phyloP scores from a whole-genome alignment of 1,140 invertebrate species.

The Leguminivora glycinivorella region DNA sequence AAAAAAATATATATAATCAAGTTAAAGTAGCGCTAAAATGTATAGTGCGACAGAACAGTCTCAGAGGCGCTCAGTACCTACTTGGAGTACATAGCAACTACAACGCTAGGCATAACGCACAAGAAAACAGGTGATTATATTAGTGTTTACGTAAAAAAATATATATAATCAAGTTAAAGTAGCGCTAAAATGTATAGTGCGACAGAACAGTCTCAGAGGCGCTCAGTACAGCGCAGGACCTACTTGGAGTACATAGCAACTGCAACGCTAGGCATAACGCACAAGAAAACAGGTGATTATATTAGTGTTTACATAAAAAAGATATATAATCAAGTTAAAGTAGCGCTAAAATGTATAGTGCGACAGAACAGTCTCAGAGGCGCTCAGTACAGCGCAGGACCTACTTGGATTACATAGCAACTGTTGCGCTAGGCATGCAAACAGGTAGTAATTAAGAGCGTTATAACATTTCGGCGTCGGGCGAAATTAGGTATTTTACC shows the following conservation, averaged over 20 bases:
- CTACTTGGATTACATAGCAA: conserved; percentile 44
- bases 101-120: conserved; percentile 17
- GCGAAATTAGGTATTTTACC: no score
- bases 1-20: conserved; percentile 39
- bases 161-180: conserved; percentile 50
- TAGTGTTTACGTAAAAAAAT: neutral
- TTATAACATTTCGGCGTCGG: no score
- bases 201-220: conserved; percentile 36
- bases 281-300: conserved; percentile 11
- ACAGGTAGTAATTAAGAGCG: no score
- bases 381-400: conserved; percentile 34
- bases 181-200: conserved; percentile 54
- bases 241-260: conserved; percentile 43
- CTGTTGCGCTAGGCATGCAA: conserved; percentile 24
- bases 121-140: conserved; percentile 5
- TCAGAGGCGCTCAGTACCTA: conserved; percentile 38
- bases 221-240: conserved; percentile 34
- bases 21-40: conserved; percentile 53
- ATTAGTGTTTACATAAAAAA: neutral
- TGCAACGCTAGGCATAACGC: conserved; percentile 18
- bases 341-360: conserved; percentile 53
- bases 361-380: conserved; percentile 36
- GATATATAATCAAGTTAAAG: conserved; percentile 50
- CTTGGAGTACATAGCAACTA: conserved; percentile 41
- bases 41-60: conserved; percentile 43